Percentiles rank a stretch among this genome's conserved stretches.
phyloP scores from a whole-genome alignment of 1,140 invertebrate species.

The Papilio xuthus region DNA sequence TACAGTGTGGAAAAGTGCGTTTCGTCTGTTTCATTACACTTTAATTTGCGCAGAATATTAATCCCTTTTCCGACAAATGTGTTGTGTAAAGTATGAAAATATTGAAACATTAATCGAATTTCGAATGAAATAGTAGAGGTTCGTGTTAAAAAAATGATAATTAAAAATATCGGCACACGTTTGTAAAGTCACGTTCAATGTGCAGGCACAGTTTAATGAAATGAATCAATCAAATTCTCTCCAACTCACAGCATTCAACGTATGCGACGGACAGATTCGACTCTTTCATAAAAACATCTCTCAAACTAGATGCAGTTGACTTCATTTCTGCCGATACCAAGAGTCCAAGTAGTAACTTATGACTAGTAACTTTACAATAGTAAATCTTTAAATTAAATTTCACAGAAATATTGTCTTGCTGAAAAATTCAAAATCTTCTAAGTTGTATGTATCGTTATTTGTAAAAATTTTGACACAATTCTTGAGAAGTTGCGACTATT shows the following conservation, averaged over 20 bases:
- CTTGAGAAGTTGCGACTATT: background rate
- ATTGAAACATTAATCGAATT: background rate
- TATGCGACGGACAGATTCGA: background rate
- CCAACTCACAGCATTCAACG: background rate
- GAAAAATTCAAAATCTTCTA: no score
- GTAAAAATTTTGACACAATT: background rate
- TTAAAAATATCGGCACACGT: background rate
- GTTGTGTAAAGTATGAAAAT: background rate
- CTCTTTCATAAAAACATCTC: background rate
- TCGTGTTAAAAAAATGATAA: background rate
- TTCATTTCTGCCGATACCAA: no score
- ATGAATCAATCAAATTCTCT: conserved; percentile 1
- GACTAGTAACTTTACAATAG: no score
- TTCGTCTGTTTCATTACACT: no score
- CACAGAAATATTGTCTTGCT: no score
- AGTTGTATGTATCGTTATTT: no score
- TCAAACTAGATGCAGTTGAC: no score
- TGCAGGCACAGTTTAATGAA: background rate
- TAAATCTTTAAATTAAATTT: no score
- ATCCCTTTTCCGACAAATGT: background rate
- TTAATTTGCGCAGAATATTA: background rate
- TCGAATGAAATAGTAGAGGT: background rate
- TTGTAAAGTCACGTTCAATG: background rate
- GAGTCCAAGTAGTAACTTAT: no score
- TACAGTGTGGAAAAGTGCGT: no score